phyloP scores from a whole-genome alignment of 1,140 invertebrate species.

The Dermatophagoides farinae region DNA sequence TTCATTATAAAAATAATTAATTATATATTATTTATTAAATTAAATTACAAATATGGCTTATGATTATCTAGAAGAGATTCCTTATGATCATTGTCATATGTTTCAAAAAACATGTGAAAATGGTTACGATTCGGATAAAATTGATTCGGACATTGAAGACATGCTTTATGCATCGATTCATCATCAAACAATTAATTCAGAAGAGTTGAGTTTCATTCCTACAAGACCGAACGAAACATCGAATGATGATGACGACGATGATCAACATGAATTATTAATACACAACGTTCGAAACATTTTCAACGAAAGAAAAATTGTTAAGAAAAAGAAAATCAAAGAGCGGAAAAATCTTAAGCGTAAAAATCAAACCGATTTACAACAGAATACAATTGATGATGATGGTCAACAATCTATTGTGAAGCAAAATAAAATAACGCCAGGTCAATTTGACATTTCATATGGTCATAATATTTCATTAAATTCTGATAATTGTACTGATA shows the following conservation, averaged over 20 bases:
- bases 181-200: background rate
- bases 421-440: background rate
- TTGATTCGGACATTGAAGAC: constrained; percentile 7
- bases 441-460: background rate
- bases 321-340: background rate
- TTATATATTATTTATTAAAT: too few relatives aligned
- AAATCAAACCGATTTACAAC: background rate
- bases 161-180: constrained; percentile 2
- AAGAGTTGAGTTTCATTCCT: background rate
- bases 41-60: too few relatives aligned
- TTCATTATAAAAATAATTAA: too few relatives aligned
- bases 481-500: background rate
- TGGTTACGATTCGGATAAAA: constrained; percentile 10
- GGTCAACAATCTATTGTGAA: background rate
- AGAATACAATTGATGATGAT: too few relatives aligned
- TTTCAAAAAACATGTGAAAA: background rate
- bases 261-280: background rate
- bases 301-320: background rate
- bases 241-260: background rate
- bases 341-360: background rate
- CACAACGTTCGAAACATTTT: background rate
- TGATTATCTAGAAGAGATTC: too few relatives aligned
- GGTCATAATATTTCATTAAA: background rate
- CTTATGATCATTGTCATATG: too few relatives aligned
- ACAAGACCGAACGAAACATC: background rate